Base-by-base conservation (phyloP, 2,797 vertebrate species). In the Psittacula derbiana region DNA sequence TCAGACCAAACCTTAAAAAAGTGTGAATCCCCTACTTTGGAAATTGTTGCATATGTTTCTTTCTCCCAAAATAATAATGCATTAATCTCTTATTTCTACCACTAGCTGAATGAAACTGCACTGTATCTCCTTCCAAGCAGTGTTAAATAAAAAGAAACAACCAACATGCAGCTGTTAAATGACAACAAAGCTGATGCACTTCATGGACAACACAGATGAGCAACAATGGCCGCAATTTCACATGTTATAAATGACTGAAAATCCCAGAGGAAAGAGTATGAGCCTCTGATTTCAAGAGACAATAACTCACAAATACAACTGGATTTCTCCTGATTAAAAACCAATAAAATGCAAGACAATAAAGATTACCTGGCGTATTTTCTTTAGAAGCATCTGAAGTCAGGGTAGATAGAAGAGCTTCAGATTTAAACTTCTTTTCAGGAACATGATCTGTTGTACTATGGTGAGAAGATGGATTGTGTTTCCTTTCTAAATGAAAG, bases 341-440 rank as follows among this genome's bases (percentile, higher is more conserved):
- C n/a, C 13, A 89, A 71, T 62, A 46, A 86, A 88, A 86, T 47
- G 33, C 13, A 93, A 73, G 50, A 83, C 90, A 87, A 86, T 58
- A 73, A 85, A 36, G 58, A 95, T 97, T 97, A 99, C 99, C 99
- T 97, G 99, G 97, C 4, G 99, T 98, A 96, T 99, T 99, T 98
- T 99, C 99, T 98, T 99, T 99, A 96, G 99, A 99, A 62, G 99
- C 99, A 80, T 99, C 99, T 66, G 99, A 99, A 6, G 99, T 99
- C 76, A 99, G 98, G 0, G 99, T 99, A 71, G 99, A 99, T 18
- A 99, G 98, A 95, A 99, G 98, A 89, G 99, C 99, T 98, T 99
- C 99, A n/a, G 99, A 99, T 96, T 99, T 99, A 96, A 99, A 99
- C 97, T 99, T 99, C 98, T 99, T 99, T 97, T 99, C 99, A 67